These are phyloP conservation scores for Sebastes jordani DNA, from an alignment of 2,797 vertebrate species.

Conservation along the genomic window DNA sequence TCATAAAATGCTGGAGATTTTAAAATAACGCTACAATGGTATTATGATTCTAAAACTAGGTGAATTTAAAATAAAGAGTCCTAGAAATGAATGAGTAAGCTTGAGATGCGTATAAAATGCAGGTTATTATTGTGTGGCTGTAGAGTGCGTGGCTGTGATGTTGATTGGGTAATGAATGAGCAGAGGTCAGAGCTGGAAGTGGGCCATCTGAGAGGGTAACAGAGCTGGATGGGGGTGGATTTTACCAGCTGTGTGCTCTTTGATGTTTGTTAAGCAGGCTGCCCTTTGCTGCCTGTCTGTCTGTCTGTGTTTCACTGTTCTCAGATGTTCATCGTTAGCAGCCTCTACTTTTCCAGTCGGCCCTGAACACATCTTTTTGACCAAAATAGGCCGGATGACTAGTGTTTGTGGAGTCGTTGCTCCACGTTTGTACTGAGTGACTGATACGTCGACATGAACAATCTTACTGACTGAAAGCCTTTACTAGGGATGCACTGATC, in stretches of 20 bases:
- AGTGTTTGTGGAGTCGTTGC: background rate
- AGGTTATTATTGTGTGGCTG: conserved; percentile 23
- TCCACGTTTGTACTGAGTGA: too few relatives aligned
- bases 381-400: background rate
- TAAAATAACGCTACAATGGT: background rate
- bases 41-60: background rate
- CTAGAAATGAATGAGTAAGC: background rate
- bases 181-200: conserved; percentile 59
- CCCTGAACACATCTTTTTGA: background rate
- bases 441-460: background rate
- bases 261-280: conserved; percentile 64
- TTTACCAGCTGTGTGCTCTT: conserved; percentile 65
- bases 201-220: conserved; percentile 48
- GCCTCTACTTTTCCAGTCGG: conserved; percentile 14
- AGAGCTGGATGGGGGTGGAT: conserved; percentile 52
- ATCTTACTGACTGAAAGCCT: too few relatives aligned
- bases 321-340: conserved; percentile 56
- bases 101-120: background rate
- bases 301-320: conserved; percentile 43
- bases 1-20: background rate
- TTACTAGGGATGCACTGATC: too few relatives aligned
- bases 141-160: conserved; percentile 8
- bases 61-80: background rate
- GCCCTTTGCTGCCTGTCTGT: conserved; percentile 56
- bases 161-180: conserved; percentile 63